phyloP scores from a whole-genome alignment of 2,797 vertebrate genomes.

The Poecilia gillii region DNA sequence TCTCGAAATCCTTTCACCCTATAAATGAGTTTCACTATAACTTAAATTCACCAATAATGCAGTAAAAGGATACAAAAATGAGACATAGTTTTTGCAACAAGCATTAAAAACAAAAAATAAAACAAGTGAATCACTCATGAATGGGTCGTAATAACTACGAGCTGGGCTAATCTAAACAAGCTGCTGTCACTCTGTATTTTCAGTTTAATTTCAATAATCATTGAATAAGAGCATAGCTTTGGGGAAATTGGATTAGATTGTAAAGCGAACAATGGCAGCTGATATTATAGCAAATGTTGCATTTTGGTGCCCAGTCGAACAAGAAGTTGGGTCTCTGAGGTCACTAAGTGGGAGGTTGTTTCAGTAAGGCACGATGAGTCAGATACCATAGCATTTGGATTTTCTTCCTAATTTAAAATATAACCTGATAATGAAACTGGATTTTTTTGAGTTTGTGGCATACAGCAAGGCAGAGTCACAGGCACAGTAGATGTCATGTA shows the following conservation, averaged over 20 bases:
- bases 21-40: slow-evolving; percentile 29
- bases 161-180: background rate
- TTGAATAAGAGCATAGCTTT: background rate
- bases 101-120: background rate
- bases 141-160: background rate
- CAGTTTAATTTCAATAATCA: background rate
- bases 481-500: background rate
- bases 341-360: no score
- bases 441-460: background rate
- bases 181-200: background rate
- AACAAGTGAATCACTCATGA: background rate
- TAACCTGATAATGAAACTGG: background rate
- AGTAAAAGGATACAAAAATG: background rate
- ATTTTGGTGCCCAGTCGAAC: no score
- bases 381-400: no score
- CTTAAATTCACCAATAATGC: slow-evolving; percentile 18
- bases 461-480: background rate
- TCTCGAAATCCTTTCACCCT: slow-evolving; percentile 13
- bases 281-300: no score
- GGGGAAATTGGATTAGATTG: background rate
- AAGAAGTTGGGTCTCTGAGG: no score
- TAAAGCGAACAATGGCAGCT: no score
- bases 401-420: background rate
- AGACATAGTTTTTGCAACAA: background rate
- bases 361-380: no score